phyloP scores from a whole-genome alignment of 2,113 vertebrate genomes.

The Drymodes brunneopygia region DNA sequence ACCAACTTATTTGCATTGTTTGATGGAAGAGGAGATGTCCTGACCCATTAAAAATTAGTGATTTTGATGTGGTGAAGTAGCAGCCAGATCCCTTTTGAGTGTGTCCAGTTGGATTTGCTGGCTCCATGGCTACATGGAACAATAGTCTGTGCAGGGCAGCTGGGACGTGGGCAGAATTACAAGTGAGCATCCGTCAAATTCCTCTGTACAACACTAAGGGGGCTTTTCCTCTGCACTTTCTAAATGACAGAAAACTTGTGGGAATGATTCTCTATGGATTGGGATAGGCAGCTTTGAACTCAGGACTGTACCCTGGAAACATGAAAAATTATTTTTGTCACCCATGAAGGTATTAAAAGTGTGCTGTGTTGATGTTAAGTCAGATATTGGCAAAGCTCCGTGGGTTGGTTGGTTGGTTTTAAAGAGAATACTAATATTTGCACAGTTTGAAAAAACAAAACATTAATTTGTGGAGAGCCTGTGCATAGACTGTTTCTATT shows the following conservation, averaged over 20 bases:
- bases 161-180: conserved; percentile 32
- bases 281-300: not conserved
- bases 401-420: not conserved
- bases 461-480: not conserved
- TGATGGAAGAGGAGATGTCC: not conserved
- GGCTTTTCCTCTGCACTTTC: not conserved
- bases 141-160: conserved; percentile 32
- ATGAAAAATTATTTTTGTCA: not conserved
- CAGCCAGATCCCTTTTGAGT: not conserved
- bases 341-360: not conserved
- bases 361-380: not conserved
- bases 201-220: not conserved
- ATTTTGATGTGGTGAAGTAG: not conserved
- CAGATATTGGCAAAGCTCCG: not conserved
- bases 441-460: not conserved
- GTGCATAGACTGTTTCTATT: not conserved
- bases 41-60: not conserved
- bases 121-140: not conserved
- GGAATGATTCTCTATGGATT: not conserved
- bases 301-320: not conserved
- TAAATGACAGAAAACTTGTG: not conserved
- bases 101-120: not conserved
- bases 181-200: not conserved
- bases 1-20: not conserved
- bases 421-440: not conserved